These are phyloP conservation scores for Euwallacea similis DNA, from an alignment of 1,140 invertebrate species.

Conservation along the genomic window DNA sequence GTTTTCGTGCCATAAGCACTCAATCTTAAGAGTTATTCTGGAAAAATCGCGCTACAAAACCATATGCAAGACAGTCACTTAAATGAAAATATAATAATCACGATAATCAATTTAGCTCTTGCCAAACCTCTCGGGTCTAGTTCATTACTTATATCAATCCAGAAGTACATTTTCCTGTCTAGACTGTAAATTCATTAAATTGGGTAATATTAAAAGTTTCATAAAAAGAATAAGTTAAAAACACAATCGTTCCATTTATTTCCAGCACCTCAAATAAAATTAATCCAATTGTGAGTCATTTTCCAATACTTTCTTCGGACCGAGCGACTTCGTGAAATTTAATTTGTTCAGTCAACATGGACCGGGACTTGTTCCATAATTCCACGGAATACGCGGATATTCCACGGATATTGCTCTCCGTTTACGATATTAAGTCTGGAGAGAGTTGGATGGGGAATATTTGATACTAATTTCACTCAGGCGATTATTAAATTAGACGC, in stretches of 20 bases:
- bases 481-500: not conserved
- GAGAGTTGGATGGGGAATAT: not conserved
- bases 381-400: not conserved
- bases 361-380: constrained; percentile 1
- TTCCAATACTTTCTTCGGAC: not conserved
- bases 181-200: not conserved
- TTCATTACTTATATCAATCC: no score
- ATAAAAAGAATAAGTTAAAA: not conserved
- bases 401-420: not conserved
- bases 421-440: not conserved
- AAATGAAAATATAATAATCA: no score
- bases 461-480: not conserved
- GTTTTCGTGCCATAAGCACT: no score
- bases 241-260: not conserved
- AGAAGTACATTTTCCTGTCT: no score
- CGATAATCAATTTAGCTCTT: no score
- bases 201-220: not conserved
- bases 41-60: no score
- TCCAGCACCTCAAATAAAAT: not conserved
- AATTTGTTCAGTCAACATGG: not conserved
- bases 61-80: no score
- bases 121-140: no score
- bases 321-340: not conserved
- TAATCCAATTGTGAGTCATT: not conserved
- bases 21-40: no score